Evolutionary conservation across 2,113 vertebrate genomes (phyloP).

Genomic region (Bos indicus): DNA sequence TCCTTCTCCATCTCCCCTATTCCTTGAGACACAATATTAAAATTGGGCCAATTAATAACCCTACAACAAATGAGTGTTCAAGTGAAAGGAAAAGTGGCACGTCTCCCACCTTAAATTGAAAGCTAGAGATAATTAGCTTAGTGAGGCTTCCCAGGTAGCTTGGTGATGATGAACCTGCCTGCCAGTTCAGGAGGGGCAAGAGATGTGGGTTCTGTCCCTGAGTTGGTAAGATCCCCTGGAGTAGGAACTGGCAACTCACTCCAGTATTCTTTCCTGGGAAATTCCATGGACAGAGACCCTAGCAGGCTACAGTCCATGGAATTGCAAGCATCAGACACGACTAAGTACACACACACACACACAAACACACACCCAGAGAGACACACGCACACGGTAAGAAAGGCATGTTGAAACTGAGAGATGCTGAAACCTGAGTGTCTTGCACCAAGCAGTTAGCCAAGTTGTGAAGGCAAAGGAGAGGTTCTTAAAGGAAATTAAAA

Average conservation of each 20-base stretch:
- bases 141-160: background rate
- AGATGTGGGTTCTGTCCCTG: background rate
- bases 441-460: background rate
- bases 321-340: background rate
- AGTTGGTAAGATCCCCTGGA: background rate
- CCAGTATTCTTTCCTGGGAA: background rate
- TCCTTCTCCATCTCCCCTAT: background rate
- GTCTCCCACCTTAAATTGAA: background rate
- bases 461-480: background rate
- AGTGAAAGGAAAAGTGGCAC: background rate
- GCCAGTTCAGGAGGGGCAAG: background rate
- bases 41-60: background rate
- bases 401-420: background rate
- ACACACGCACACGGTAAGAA: background rate
- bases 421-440: background rate
- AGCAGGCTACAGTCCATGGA: background rate
- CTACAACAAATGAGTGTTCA: background rate
- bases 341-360: background rate
- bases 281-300: background rate
- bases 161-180: background rate
- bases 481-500: background rate
- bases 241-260: background rate
- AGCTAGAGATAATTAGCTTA: background rate
- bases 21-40: background rate
- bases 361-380: background rate